Base-by-base conservation (phyloP, 2,797 vertebrate genomes). In the Pempheris klunzingeri region DNA sequence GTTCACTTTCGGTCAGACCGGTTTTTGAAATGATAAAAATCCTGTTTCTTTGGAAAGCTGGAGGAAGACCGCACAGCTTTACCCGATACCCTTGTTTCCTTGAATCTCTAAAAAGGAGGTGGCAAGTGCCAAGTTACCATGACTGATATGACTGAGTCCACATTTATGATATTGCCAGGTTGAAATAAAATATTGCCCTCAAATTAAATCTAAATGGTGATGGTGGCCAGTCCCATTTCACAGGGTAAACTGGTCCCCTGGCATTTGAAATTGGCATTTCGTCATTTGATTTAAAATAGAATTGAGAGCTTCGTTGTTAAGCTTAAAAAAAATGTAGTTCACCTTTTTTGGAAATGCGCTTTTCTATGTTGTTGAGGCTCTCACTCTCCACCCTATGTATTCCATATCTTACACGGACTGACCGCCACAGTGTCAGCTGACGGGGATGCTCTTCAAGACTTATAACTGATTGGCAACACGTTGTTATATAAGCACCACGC, bases 151-250 rank as follows among this genome's bases (percentile, higher is more conserved):
- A n/a, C n/a, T n/a, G 30, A 36, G 67, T 49, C 36, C 26, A 60
- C 47, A 32, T 44, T 20, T n/a, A 26, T 34, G 28, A 58, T 47
- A 53, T 54, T 1, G 47, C 12, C 38, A 32, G 10, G 1, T 46
- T 57, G n/a, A 26, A 67, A 67, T 54, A 44, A n/a, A n/a, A n/a
- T 26, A 46, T 36, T 60, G 38, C 15, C 15, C 8, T 70, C 15
- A 14, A 49, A 49, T n/a, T 7, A 58, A 44, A 61, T 61, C 17
- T 57, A 49, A 57, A 58, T 26, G 4, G 5, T 32, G 26, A 49
- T 59, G 14, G 26, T 38, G 30, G 41, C 4, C 3, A 24, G 43
- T 64, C 52, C 63, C n/a, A 36, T 63, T 46, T 38, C 36, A 24
- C 5, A 50, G 44, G 12, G 38, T 24, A 62, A 5, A 24, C 24